These are phyloP conservation scores for Syngnathus rostellatus DNA, from an alignment of 2,797 vertebrate genomes.

Conservation along the genomic window DNA sequence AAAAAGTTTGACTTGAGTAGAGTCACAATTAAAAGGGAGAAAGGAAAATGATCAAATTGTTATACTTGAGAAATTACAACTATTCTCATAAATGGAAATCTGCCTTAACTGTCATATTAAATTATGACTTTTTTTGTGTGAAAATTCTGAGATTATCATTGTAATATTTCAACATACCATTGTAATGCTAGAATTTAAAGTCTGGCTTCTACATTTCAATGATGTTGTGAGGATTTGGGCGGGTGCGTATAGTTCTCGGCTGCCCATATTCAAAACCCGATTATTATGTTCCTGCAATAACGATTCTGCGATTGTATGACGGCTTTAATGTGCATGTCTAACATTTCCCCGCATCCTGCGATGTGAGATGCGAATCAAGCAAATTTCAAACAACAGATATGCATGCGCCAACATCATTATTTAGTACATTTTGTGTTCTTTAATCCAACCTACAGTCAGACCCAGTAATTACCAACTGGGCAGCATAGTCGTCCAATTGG, in stretches of 20 bases:
- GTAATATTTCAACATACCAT: background rate
- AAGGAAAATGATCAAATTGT: background rate
- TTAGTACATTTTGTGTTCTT: background rate
- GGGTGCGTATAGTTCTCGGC: background rate
- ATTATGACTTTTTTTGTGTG: too few relatives aligned
- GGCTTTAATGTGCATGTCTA: background rate
- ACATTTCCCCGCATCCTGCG: background rate
- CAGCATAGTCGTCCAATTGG: slow-evolving; percentile 15
- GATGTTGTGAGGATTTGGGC: background rate
- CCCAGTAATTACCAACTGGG: slow-evolving; percentile 8
- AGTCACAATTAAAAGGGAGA: background rate
- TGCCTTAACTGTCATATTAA: too few relatives aligned
- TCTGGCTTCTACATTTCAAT: background rate
- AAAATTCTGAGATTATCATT: too few relatives aligned
- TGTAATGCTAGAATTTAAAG: background rate
- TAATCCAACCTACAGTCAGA: slow-evolving; percentile 3
- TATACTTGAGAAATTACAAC: background rate
- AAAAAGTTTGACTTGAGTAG: background rate
- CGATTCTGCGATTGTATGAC: background rate
- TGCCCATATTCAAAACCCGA: background rate
- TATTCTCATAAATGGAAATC: too few relatives aligned
- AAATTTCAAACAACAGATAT: background rate
- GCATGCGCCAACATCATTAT: background rate
- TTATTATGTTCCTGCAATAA: background rate
- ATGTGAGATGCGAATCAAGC: background rate